A percentile compares a stretch with the other conserved stretches of the same genome.
These are phyloP conservation scores for Delphinapterus leucas DNA, from an alignment of 2,113 vertebrate species.

Conservation along the genomic window DNA sequence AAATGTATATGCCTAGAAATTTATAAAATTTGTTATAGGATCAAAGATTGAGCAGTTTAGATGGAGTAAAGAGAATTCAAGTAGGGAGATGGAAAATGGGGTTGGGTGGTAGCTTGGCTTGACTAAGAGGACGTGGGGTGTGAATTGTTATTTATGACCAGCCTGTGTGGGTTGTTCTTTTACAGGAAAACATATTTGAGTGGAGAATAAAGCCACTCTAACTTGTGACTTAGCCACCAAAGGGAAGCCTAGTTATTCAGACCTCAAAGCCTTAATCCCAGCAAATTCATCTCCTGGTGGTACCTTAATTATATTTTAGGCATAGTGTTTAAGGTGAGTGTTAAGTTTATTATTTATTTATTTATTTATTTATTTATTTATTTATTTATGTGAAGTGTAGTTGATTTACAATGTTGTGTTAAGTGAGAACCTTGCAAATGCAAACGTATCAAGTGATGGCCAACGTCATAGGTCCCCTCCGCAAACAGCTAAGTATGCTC, in stretches of 20 bases:
- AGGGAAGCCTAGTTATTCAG: neutral
- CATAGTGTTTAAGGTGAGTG: neutral
- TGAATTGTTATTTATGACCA: neutral
- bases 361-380: neutral
- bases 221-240: neutral
- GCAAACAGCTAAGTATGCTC: neutral
- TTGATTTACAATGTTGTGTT: neutral
- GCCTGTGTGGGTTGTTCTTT: neutral
- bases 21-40: neutral
- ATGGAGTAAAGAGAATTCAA: neutral
- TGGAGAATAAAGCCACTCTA: neutral
- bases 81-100: neutral
- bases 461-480: neutral
- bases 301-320: conserved; percentile 1
- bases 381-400: neutral
- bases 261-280: neutral
- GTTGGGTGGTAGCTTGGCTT: neutral
- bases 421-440: neutral
- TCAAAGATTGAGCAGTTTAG: neutral
- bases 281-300: neutral
- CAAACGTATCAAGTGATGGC: neutral
- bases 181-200: neutral
- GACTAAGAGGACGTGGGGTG: neutral
- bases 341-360: neutral
- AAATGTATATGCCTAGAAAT: neutral